A percentile compares a stretch with the other conserved stretches of the same genome.
Evolutionary conservation across 1,140 invertebrate genomes (phyloP).

Genomic region (Thaumetopoea pityocampa): DNA sequence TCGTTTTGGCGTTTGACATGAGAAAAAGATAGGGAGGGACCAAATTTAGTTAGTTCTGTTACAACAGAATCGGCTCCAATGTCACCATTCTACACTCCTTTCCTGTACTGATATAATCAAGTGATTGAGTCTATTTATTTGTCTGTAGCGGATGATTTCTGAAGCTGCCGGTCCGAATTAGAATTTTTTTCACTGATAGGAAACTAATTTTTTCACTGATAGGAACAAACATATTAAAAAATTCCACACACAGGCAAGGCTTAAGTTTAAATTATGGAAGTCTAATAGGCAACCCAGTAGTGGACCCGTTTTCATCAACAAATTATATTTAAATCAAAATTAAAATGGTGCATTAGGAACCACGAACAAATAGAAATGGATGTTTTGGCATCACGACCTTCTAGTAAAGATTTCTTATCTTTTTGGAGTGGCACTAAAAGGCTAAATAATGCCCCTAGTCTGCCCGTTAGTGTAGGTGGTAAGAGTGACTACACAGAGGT

Average conservation of each 20-base stretch:
- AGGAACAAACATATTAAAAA: conserved; percentile 16
- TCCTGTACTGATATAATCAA: no score
- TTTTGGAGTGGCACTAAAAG: conserved; percentile 27
- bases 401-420: conserved; percentile 14
- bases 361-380: conserved; percentile 28
- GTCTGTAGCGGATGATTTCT: no score
- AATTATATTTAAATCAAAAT: conserved; percentile 22
- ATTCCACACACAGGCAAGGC: conserved; percentile 11
- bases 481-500: conserved; percentile 9
- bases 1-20: no score
- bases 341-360: conserved; percentile 27
- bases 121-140: no score
- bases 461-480: conserved; percentile 25
- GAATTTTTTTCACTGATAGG: no score
- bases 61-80: no score
- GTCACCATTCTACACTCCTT: no score
- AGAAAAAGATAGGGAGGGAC: no score
- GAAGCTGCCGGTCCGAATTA: no score
- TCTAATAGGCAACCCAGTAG: conserved; percentile 1
- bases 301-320: conserved; percentile 7
- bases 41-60: no score
- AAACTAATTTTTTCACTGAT: no score
- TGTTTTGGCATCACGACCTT: conserved; percentile 11
- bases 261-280: conserved; percentile 11
- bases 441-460: conserved; percentile 4